Evolutionary conservation across 1,140 invertebrate species (phyloP).

Genomic region (silkworm (Bombyx mori)): DNA sequence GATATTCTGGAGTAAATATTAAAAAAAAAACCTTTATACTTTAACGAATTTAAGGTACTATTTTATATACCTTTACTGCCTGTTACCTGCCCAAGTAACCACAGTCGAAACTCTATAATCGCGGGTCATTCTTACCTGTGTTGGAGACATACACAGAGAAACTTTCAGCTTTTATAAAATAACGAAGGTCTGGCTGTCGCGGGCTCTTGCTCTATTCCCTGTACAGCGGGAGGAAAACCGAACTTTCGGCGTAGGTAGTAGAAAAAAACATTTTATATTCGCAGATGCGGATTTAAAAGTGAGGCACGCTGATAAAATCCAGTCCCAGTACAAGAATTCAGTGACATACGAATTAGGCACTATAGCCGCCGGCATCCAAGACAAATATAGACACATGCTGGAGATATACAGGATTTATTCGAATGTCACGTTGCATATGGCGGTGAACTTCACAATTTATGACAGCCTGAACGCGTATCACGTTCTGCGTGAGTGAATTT

Average conservation of each 20-base stretch:
- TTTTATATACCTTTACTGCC: too few relatives aligned
- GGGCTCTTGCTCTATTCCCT: too few relatives aligned
- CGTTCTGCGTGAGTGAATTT: slow-evolving; percentile 16
- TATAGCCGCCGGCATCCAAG: slow-evolving; percentile 21
- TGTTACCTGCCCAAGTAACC: too few relatives aligned
- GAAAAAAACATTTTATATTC: neutral
- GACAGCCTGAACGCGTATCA: slow-evolving; percentile 10
- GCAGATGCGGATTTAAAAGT: slow-evolving; percentile 3
- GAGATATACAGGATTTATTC: slow-evolving; percentile 19
- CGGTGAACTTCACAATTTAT: neutral
- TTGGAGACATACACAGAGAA: too few relatives aligned
- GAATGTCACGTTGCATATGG: neutral
- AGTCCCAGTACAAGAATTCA: slow-evolving; percentile 15
- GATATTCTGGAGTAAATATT: too few relatives aligned
- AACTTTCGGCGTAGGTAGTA: too few relatives aligned
- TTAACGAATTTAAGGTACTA: too few relatives aligned
- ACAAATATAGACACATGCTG: slow-evolving; percentile 24
- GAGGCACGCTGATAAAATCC: slow-evolving; percentile 7
- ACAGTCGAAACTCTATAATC: too few relatives aligned
- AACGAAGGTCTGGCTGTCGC: too few relatives aligned
- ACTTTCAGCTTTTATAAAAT: too few relatives aligned
- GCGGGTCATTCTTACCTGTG: too few relatives aligned
- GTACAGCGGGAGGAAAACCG: neutral
- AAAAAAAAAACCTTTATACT: too few relatives aligned
- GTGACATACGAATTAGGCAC: slow-evolving; percentile 25